Percentiles rank a stretch among this genome's conserved stretches.
Evolutionary conservation across 2,888 invertebrate genomes (phyloP).

Genomic region (Phasia obesa): DNA sequence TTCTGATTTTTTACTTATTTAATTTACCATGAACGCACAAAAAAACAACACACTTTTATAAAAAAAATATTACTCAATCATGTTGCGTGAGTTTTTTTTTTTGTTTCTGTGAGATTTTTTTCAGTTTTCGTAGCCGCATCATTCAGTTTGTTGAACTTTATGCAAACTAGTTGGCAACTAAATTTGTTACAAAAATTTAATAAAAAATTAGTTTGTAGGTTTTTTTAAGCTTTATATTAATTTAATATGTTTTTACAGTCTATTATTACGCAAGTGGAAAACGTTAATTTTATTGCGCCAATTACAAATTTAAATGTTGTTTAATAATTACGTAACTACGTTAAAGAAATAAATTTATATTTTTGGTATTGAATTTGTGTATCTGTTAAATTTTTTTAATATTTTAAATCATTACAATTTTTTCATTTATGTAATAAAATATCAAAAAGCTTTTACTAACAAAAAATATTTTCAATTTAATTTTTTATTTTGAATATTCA

Average conservation of each 20-base stretch:
- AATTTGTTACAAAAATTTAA: conserved; percentile 5
- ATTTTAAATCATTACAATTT: too few relatives aligned
- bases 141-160: conserved; percentile 60
- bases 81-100: conserved; percentile 46
- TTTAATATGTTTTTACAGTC: conserved; percentile 23
- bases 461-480: too few relatives aligned
- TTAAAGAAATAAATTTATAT: too few relatives aligned
- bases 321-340: too few relatives aligned
- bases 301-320: conserved; percentile 19
- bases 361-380: too few relatives aligned
- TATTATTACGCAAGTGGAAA: conserved; percentile 28
- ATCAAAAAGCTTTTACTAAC: too few relatives aligned
- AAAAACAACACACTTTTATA: conserved; percentile 28
- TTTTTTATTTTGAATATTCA: too few relatives aligned
- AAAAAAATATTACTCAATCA: conserved; percentile 59
- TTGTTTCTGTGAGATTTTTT: too few relatives aligned
- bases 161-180: conserved; percentile 63
- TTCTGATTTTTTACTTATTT: background rate
- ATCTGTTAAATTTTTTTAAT: too few relatives aligned
- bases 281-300: conserved; percentile 8
- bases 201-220: background rate
- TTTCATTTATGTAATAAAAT: too few relatives aligned
- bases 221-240: background rate
- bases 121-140: conserved; percentile 28
- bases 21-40: background rate